A percentile compares a stretch with the other conserved stretches of the same genome.
These are phyloP conservation scores for Saiga tatarica DNA, from an alignment of 2,113 vertebrate species.

Conservation along the genomic window DNA sequence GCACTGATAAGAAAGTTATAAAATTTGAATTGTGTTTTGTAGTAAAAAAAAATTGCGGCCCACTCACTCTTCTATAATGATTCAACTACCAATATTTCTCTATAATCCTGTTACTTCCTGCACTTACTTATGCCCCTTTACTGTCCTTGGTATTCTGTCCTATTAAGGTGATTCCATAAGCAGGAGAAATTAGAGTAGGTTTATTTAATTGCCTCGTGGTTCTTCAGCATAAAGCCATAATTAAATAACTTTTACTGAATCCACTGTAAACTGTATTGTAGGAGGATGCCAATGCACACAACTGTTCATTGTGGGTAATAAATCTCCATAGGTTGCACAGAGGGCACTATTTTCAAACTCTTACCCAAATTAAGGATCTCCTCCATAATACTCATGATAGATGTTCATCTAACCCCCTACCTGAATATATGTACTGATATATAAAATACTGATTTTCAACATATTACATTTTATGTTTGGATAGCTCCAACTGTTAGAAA, in stretches of 20 bases:
- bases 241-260: conserved; percentile 7
- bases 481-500: background rate
- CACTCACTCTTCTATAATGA: background rate
- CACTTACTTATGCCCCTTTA: background rate
- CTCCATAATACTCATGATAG: background rate
- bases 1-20: background rate
- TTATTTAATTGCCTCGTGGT: background rate
- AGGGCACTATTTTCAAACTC: background rate
- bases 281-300: background rate
- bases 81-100: background rate
- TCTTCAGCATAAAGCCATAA: background rate
- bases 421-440: background rate
- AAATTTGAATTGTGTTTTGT: conserved; percentile 25
- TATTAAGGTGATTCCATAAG: background rate
- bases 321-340: background rate
- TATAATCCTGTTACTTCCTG: background rate
- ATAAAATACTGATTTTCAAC: background rate
- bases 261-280: background rate
- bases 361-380: background rate
- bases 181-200: background rate
- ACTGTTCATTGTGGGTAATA: background rate
- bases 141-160: background rate
- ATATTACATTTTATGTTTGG: background rate
- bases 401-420: background rate
- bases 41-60: background rate